These are phyloP conservation scores for Glossosoma conforme DNA, from an alignment of 1,140 invertebrate genomes.

Conservation along the genomic window DNA sequence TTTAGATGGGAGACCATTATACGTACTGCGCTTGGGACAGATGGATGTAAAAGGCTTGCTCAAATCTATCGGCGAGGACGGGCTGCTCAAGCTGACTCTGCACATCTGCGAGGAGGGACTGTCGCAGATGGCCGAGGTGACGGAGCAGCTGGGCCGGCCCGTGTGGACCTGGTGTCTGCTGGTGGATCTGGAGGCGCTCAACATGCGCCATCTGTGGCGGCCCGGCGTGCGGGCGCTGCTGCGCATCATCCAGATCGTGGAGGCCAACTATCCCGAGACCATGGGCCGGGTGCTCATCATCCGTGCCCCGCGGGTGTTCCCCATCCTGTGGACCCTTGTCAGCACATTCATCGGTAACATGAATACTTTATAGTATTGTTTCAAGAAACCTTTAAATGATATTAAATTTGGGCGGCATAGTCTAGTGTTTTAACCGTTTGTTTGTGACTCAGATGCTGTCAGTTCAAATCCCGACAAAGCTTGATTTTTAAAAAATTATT, in stretches of 20 bases:
- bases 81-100: constrained; percentile 80
- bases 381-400: no score
- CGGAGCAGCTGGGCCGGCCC: constrained; percentile 65
- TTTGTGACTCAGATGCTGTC: no score
- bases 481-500: no score
- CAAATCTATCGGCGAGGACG: constrained; percentile 90
- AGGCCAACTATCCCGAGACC: constrained; percentile 95
- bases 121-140: constrained; percentile 78
- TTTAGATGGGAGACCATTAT: constrained; percentile 85
- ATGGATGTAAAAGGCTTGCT: constrained; percentile 94
- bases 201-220: constrained; percentile 93
- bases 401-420: no score
- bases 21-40: constrained; percentile 82
- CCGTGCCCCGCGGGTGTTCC: constrained; percentile 87
- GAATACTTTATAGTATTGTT: no score
- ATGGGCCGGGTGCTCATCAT: constrained; percentile 87
- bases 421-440: no score
- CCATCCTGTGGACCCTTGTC: constrained; percentile 94
- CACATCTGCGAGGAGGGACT: constrained; percentile 85
- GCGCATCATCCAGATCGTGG: constrained; percentile 92
- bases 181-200: constrained; percentile 89
- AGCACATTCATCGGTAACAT: constrained; percentile 85
- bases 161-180: constrained; percentile 86
- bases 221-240: constrained; percentile 86
- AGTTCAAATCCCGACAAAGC: no score